These are phyloP conservation scores for Polylopha cassiicola DNA, from an alignment of 2,888 invertebrate genomes.

Conservation along the genomic window DNA sequence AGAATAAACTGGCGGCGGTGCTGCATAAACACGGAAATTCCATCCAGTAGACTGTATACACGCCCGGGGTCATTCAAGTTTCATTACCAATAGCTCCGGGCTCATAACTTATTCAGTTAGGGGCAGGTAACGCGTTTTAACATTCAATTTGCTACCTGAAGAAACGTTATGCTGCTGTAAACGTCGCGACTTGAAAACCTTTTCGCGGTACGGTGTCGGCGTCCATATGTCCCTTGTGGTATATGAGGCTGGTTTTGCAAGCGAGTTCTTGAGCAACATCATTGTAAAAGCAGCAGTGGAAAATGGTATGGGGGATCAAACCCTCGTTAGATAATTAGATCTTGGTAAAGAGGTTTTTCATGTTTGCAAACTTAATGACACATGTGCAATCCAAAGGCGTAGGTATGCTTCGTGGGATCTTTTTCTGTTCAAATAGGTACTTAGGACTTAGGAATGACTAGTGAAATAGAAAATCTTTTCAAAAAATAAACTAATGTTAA, in stretches of 20 bases:
- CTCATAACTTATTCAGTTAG: constrained; percentile 73
- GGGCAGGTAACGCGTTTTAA: constrained; percentile 69
- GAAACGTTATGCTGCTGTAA: constrained; percentile 54
- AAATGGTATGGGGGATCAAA: constrained; percentile 1
- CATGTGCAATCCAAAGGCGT: constrained; percentile 26
- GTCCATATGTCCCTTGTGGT: neutral
- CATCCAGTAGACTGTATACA: constrained; percentile 53
- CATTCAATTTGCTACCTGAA: constrained; percentile 69
- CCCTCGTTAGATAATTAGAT: neutral
- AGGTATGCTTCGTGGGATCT: too few species aligned
- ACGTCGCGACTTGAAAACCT: constrained; percentile 36
- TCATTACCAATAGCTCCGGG: constrained; percentile 69
- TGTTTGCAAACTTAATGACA: constrained; percentile 25
- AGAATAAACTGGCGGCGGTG: constrained; percentile 42
- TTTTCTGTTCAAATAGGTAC: too few species aligned
- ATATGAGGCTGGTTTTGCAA: constrained; percentile 1
- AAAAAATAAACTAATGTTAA: too few species aligned
- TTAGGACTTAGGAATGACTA: too few species aligned
- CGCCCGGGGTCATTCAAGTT: constrained; percentile 68
- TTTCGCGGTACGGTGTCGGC: constrained; percentile 20
- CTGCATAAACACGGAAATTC: constrained; percentile 59
- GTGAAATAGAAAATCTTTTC: too few species aligned
- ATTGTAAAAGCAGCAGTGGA: constrained; percentile 19
- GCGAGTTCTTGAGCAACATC: neutral
- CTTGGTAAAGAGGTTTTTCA: constrained; percentile 5